Percentiles rank a stretch among this genome's conserved stretches.
These are phyloP conservation scores for Oreotragus oreotragus DNA, from an alignment of 2,113 vertebrate genomes.

Conservation along the genomic window DNA sequence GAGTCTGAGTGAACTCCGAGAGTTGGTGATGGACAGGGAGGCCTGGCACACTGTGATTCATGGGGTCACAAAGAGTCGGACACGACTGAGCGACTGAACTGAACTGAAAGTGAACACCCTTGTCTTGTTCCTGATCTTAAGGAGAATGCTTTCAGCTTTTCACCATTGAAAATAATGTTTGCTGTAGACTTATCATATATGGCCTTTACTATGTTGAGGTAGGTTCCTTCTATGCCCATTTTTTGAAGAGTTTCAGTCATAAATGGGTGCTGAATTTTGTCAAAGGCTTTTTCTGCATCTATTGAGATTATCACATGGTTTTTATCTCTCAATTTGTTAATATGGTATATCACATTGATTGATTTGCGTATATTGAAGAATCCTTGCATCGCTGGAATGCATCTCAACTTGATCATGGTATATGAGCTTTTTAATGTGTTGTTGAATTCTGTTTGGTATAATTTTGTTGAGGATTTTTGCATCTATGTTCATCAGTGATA, in stretches of 20 bases:
- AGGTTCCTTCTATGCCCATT: not conserved
- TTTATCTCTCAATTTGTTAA: not conserved
- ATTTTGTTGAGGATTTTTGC: not conserved
- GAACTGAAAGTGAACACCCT: not conserved
- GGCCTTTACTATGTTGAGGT: not conserved
- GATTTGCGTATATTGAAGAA: not conserved
- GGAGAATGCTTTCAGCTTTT: not conserved
- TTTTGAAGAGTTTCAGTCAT: not conserved
- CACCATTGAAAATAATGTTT: not conserved
- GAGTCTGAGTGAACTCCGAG: too few species aligned
- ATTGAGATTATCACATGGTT: not conserved
- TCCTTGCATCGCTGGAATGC: not conserved
- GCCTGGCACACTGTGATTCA: too few species aligned
- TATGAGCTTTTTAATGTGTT: not conserved
- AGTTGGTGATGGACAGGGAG: too few species aligned
- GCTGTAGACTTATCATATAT: not conserved
- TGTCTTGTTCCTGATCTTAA: not conserved
- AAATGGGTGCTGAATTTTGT: not conserved
- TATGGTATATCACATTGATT: not conserved
- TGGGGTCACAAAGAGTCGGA: too few species aligned
- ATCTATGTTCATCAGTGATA: not conserved
- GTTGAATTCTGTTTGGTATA: not conserved
- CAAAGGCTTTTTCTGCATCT: not conserved
- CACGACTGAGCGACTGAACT: too few species aligned
- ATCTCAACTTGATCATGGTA: not conserved